A percentile compares a stretch with the other conserved stretches of the same genome.
These are phyloP conservation scores for Chelonus insularis DNA, from an alignment of 1,140 invertebrate genomes.

Conservation along the genomic window DNA sequence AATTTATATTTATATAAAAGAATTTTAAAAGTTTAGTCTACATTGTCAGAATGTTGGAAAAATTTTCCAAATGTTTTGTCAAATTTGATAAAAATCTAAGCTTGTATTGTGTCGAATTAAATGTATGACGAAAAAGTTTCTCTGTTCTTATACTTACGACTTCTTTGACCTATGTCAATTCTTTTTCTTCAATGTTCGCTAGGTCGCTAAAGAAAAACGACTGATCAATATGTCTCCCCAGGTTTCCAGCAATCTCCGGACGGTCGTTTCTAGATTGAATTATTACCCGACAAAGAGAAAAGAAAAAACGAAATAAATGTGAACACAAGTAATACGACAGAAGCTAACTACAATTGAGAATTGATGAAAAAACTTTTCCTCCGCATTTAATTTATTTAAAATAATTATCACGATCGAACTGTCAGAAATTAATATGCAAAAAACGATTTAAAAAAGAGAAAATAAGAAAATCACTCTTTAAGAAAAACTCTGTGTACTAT, in stretches of 20 bases:
- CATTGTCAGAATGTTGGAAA: not conserved
- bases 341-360: not conserved
- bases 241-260: slow-evolving; percentile 1
- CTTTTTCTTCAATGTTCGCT: not conserved
- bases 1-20: too few relatives aligned
- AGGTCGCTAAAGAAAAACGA: not conserved
- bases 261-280: slow-evolving; percentile 12
- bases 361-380: not conserved
- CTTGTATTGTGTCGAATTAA: slow-evolving; percentile 9
- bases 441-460: too few relatives aligned
- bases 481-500: too few relatives aligned
- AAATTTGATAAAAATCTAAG: slow-evolving; percentile 8
- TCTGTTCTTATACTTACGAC: not conserved
- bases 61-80: not conserved
- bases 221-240: slow-evolving; percentile 16
- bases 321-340: not conserved
- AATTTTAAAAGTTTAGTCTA: too few relatives aligned
- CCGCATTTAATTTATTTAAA: too few relatives aligned
- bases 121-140: not conserved
- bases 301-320: not conserved
- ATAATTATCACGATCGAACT: too few relatives aligned
- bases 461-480: too few relatives aligned
- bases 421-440: too few relatives aligned
- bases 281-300: not conserved
- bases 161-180: slow-evolving; percentile 4